These are phyloP conservation scores for Cabera pusaria DNA, from an alignment of 2,888 invertebrate species.

Conservation along the genomic window DNA sequence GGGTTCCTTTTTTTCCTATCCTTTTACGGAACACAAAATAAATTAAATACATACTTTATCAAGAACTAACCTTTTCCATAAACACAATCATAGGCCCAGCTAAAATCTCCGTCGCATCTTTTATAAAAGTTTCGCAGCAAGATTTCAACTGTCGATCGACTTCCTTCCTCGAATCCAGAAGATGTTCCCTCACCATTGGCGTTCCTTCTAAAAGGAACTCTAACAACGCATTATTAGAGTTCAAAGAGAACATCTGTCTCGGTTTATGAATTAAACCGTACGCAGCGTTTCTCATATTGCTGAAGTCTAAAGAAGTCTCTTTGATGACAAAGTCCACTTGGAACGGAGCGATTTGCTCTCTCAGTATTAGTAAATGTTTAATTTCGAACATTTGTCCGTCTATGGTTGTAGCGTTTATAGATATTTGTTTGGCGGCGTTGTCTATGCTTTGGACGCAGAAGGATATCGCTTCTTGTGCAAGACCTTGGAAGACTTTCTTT, in stretches of 20 bases:
- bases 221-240: constrained; percentile 94
- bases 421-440: constrained; percentile 91
- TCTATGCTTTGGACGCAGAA: constrained; percentile 96
- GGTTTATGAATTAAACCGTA: constrained; percentile 89
- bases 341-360: constrained; percentile 99
- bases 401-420: constrained; percentile 88
- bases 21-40: too few relatives aligned
- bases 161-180: constrained; percentile 97
- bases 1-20: too few relatives aligned
- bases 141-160: constrained; percentile 96
- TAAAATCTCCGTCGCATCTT: constrained; percentile 88
- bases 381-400: constrained; percentile 99
- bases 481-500: constrained; percentile 96
- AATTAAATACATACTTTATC: not conserved
- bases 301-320: constrained; percentile 90
- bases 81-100: constrained; percentile 89
- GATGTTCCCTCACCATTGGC: constrained; percentile 95
- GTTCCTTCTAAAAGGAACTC: constrained; percentile 97
- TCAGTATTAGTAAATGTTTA: constrained; percentile 96
- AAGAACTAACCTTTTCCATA: constrained; percentile 86
- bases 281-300: constrained; percentile 94
- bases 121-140: constrained; percentile 95
- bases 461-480: constrained; percentile 97
- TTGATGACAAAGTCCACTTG: constrained; percentile 97
- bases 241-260: constrained; percentile 92